Conservation (phyloP, 2,113 vertebrate genomes). For the Carettochelys insculpta region DNA sequence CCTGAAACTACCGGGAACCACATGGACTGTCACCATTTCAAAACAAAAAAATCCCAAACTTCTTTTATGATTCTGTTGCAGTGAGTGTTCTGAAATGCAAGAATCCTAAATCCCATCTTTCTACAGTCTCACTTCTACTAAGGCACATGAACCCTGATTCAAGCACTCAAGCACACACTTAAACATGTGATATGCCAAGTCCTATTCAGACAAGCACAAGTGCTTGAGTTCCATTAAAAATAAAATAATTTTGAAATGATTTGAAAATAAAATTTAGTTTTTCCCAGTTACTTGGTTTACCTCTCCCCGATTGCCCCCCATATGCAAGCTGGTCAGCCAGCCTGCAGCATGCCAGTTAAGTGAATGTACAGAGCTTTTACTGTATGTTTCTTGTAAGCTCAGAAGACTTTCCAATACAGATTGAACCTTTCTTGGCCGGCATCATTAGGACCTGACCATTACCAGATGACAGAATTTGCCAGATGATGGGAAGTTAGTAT, state of each 20-base stretch:
- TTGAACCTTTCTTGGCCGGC: too few species aligned
- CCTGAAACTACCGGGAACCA: neutral
- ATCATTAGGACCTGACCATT: too few species aligned
- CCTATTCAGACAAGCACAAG: neutral
- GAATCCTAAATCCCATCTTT: neutral
- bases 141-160: neutral
- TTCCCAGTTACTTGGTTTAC: too few species aligned
- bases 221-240: neutral
- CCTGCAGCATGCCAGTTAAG: too few species aligned
- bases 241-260: neutral
- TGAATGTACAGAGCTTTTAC: too few species aligned
- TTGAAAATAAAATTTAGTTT: neutral
- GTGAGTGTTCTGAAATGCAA: neutral
- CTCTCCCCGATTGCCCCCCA: too few species aligned
- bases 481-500: too few species aligned
- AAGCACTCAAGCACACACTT: neutral
- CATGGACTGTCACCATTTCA: neutral
- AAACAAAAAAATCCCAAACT: neutral
- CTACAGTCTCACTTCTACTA: neutral
- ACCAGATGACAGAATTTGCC: too few species aligned
- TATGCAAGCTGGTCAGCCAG: too few species aligned
- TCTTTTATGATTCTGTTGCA: neutral
- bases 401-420: too few species aligned
- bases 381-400: too few species aligned
- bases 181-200: neutral